A percentile compares a stretch with the other conserved stretches of the same genome.
Evolutionary conservation across 2,797 vertebrate genomes (phyloP).

Genomic region (Sciurus vulgaris): DNA sequence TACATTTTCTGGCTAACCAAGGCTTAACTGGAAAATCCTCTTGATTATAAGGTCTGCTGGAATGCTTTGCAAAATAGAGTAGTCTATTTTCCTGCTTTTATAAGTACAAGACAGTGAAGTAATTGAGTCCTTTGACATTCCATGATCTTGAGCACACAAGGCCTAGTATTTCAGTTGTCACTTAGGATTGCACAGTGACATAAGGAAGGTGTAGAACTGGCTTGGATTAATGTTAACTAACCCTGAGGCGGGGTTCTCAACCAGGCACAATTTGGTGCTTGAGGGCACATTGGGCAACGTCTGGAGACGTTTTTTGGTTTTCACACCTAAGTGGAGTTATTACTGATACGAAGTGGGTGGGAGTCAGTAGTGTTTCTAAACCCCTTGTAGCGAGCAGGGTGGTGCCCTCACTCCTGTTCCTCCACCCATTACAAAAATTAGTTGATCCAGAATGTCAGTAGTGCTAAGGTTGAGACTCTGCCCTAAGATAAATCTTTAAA

Average conservation of each 20-base stretch:
- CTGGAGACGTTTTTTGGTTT: slow-evolving; percentile 9
- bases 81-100: background rate
- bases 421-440: background rate
- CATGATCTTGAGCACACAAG: background rate
- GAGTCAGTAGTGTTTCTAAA: background rate
- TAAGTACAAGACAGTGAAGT: background rate
- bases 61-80: slow-evolving; percentile 16
- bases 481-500: background rate
- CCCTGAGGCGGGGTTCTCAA: background rate
- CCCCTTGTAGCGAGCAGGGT: background rate
- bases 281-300: background rate
- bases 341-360: background rate
- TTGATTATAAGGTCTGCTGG: background rate
- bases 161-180: background rate
- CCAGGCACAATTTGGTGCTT: background rate
- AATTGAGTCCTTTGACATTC: background rate
- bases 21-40: slow-evolving; percentile 45
- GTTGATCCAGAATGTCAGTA: background rate
- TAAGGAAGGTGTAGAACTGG: background rate
- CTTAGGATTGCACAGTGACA: background rate
- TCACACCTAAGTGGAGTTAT: background rate
- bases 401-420: background rate
- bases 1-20: slow-evolving; percentile 14
- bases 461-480: background rate
- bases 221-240: background rate